Evolutionary conservation across 2,888 invertebrate genomes (phyloP), one percentile per base, ranked within the genome.

Genomic region (Malacosoma neustria): DNA sequence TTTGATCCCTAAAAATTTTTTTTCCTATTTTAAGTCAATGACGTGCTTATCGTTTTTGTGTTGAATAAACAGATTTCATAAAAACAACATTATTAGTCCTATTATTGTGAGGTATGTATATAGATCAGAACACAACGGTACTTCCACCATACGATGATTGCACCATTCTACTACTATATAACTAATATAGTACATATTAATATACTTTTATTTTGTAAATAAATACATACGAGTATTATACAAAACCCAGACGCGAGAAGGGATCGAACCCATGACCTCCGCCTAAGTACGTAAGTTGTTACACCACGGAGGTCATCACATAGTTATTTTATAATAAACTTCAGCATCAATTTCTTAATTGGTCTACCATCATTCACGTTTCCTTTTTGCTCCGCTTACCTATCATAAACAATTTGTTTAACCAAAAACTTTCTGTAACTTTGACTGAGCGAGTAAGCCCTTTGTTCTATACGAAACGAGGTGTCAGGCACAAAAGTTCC

Each of bases 111-210:
- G 63, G 61, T 67, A 63, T 51, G 49, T 69, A 71, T 67, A 71
- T 58, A 63, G 65, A 73, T 68, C 63, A 55, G 14, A 29, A 43
- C 42, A 51, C 66, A 80, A 81, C 81, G 76, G 79, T 76, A 76
- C 42, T 40, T 49, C 48, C 48, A 55, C 59, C 66, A 55, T 63
- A 71, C 62, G 57, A 59, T 71, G 72, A 73, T 76, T 69, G 70
- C 70, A 43, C 46, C 46, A 42, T 51, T 55, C 64, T 75, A 72
- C 72, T n/a, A n/a, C n/a, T n/a, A n/a, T n/a, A n/a, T n/a, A n/a
- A n/a, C n/a, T n/a, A n/a, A n/a, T n/a, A n/a, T n/a, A n/a, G n/a
- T n/a, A n/a, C n/a, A n/a, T n/a, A n/a, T n/a, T n/a, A n/a, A n/a
- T n/a, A n/a, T n/a, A n/a, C n/a, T n/a, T n/a, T n/a, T n/a, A n/a